phyloP scores from a whole-genome alignment of 1,140 invertebrate genomes.

The Aphidius ervi region DNA sequence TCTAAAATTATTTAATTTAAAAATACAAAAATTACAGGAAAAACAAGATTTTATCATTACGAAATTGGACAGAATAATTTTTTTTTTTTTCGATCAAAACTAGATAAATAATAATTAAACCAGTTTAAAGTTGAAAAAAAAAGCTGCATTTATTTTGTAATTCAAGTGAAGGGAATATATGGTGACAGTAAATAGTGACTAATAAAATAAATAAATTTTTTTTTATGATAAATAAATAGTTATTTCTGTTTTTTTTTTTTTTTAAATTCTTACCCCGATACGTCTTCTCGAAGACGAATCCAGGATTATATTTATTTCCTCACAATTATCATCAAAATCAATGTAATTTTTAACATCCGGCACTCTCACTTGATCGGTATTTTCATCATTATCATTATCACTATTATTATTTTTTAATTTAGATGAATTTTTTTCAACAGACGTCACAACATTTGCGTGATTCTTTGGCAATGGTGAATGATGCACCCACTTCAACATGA shows the following conservation, averaged over 20 bases:
- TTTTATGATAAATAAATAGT: not conserved
- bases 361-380: constrained; percentile 4
- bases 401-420: constrained; percentile 20
- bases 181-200: too few relatives aligned
- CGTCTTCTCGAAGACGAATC: constrained; percentile 26
- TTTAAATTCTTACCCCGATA: constrained; percentile 31
- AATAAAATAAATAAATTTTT: not conserved
- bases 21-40: too few relatives aligned
- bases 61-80: too few relatives aligned
- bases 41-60: too few relatives aligned
- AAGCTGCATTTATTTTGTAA: not conserved
- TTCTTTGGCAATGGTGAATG: constrained; percentile 42
- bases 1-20: too few relatives aligned
- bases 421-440: constrained; percentile 13
- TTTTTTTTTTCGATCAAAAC: too few relatives aligned
- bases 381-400: constrained; percentile 20
- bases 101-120: not conserved
- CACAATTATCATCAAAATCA: not conserved
- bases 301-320: constrained; percentile 24
- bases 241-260: constrained; percentile 1
- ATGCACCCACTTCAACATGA: constrained; percentile 52
- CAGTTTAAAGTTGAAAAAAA: not conserved
- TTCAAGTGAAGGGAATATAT: too few relatives aligned
- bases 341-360: not conserved
- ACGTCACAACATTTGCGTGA: constrained; percentile 25